phyloP scores from a whole-genome alignment of 2,113 vertebrate genomes.

The Oncorhynchus tshawytscha region DNA sequence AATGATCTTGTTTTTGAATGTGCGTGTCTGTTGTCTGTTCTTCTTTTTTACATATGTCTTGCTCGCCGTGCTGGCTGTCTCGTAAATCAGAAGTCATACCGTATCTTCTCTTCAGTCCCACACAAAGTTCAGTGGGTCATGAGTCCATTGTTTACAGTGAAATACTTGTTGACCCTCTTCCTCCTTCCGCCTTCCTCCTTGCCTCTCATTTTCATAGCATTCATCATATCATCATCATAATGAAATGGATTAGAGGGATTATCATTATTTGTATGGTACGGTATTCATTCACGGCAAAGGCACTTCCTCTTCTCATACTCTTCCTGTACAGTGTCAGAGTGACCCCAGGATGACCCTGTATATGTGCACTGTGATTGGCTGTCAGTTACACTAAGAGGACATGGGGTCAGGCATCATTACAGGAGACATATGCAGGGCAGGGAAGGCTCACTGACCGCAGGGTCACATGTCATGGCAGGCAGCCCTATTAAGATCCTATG shows the following conservation, averaged over 20 bases:
- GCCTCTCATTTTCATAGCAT: background rate
- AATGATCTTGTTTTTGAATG: background rate
- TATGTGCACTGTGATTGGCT: background rate
- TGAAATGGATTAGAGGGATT: background rate
- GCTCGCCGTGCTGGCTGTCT: too few species aligned
- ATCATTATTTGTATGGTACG: too few species aligned
- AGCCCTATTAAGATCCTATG: background rate
- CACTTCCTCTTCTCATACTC: too few species aligned
- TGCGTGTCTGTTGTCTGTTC: background rate
- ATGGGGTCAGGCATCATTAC: background rate
- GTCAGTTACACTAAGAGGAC: background rate
- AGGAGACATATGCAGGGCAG: background rate
- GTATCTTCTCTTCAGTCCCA: background rate
- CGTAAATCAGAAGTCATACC: background rate
- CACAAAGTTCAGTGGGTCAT: constrained; percentile 23
- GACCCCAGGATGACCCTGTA: background rate
- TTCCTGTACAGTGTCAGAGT: background rate
- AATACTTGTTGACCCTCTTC: background rate
- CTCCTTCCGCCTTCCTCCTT: background rate
- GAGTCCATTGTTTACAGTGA: background rate
- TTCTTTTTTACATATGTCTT: background rate
- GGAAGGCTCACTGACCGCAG: background rate
- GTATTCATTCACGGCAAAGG: too few species aligned
- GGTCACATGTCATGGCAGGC: background rate
- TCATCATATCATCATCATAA: background rate